Percentiles rank a stretch among this genome's conserved stretches.
Evolutionary conservation across 2,888 invertebrate genomes (phyloP).

Genomic region (Dorcus hopei): DNA sequence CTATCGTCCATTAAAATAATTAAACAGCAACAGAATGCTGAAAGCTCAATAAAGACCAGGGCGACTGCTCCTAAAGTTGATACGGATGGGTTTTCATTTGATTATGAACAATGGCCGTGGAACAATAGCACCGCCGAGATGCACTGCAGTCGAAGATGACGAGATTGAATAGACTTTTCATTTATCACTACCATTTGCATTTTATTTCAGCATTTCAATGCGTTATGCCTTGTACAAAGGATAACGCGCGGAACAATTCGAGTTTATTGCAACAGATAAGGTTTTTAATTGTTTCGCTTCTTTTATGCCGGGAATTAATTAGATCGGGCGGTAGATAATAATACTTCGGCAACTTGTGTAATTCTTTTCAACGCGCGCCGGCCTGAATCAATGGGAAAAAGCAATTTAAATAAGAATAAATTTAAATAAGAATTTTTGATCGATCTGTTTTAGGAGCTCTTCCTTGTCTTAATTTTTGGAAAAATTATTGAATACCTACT

Average conservation of each 20-base stretch:
- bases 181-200: slow-evolving; percentile 28
- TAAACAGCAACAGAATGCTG: slow-evolving; percentile 6
- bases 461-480: too few species aligned
- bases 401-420: too few species aligned
- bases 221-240: slow-evolving; percentile 14
- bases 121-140: slow-evolving; percentile 36
- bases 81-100: slow-evolving; percentile 42
- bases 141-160: slow-evolving; percentile 36
- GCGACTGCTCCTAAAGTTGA: slow-evolving; percentile 26
- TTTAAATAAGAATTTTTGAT: too few species aligned
- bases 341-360: background rate
- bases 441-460: too few species aligned
- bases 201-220: slow-evolving; percentile 25
- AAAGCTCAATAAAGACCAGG: slow-evolving; percentile 12
- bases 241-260: slow-evolving; percentile 6
- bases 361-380: background rate
- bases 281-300: slow-evolving; percentile 17
- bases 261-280: slow-evolving; percentile 17
- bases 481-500: too few species aligned
- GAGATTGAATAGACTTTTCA: slow-evolving; percentile 33
- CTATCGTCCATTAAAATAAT: slow-evolving; percentile 11
- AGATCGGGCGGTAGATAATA: background rate
- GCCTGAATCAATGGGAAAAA: too few species aligned
- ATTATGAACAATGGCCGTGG: slow-evolving; percentile 39
- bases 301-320: slow-evolving; percentile 6